These are phyloP conservation scores for Enteromius trimaculatus DNA, from an alignment of 2,797 vertebrate genomes.

Conservation along the genomic window DNA sequence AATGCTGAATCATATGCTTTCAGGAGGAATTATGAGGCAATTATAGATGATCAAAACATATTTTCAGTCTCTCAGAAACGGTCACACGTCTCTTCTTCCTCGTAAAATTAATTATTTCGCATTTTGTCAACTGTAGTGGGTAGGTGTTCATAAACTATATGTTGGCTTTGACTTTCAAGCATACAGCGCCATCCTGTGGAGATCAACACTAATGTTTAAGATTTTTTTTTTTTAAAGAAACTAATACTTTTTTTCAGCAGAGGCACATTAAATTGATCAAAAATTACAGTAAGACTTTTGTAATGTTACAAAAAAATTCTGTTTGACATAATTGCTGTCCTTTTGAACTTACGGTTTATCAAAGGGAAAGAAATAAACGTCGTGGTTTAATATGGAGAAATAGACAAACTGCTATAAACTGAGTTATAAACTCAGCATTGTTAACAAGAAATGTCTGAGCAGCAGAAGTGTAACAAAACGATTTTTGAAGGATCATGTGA, in stretches of 20 bases:
- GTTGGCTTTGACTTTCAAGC: neutral
- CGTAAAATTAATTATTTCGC: neutral
- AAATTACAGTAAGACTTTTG: neutral
- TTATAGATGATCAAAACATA: neutral
- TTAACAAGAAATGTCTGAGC: neutral
- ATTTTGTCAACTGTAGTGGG: neutral
- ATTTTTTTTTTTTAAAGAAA: neutral
- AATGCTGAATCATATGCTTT: conserved; percentile 1
- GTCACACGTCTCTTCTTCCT: neutral
- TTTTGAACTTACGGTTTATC: neutral
- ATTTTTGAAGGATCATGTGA: neutral
- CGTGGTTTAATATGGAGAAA: neutral
- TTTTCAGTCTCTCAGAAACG: neutral
- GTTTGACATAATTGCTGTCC: neutral
- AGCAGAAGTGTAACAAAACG: neutral
- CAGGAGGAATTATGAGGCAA: neutral
- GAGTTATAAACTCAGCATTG: neutral
- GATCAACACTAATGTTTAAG: neutral
- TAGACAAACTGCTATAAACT: neutral
- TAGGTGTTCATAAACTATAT: neutral
- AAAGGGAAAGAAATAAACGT: neutral
- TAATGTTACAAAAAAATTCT: neutral
- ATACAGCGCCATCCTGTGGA: conserved; percentile 58
- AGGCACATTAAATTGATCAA: neutral
- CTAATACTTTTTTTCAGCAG: neutral